phyloP scores from a whole-genome alignment of 2,797 vertebrate species.

The Cottoperca gobio region DNA sequence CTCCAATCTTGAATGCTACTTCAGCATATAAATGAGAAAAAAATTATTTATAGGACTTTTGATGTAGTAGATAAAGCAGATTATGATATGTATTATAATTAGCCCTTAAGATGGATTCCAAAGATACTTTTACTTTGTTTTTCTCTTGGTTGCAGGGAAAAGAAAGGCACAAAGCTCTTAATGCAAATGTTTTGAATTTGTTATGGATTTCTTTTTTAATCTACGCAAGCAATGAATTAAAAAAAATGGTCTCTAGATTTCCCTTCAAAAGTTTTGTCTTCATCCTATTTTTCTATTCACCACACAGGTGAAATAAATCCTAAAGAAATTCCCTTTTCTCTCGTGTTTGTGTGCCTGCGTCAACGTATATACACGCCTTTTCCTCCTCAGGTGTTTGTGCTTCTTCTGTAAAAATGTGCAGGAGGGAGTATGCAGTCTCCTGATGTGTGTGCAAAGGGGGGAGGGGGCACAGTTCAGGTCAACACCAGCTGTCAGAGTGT shows the following conservation, averaged over 20 bases:
- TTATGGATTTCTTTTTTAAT: slow-evolving; percentile 76
- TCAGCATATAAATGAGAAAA: slow-evolving; percentile 87
- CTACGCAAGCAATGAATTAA: slow-evolving; percentile 85
- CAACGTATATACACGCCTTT: slow-evolving; percentile 32
- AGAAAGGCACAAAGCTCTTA: slow-evolving; percentile 89
- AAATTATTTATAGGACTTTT: slow-evolving; percentile 89
- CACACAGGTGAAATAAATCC: slow-evolving; percentile 87
- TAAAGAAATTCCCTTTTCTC: slow-evolving; percentile 72
- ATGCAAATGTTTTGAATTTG: slow-evolving; percentile 86
- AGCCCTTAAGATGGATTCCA: slow-evolving; percentile 86
- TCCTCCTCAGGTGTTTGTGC: slow-evolving; percentile 68
- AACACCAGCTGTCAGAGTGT: slow-evolving; percentile 84
- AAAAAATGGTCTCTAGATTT: slow-evolving; percentile 85
- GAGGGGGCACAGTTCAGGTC: slow-evolving; percentile 77
- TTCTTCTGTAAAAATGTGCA: slow-evolving; percentile 36
- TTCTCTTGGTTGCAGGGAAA: slow-evolving; percentile 88
- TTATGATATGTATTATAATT: slow-evolving; percentile 87
- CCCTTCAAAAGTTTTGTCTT: slow-evolving; percentile 86
- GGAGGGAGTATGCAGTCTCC: slow-evolving; percentile 34
- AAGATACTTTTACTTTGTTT: slow-evolving; percentile 87
- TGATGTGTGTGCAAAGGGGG: slow-evolving; percentile 38
- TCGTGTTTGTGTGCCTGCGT: slow-evolving; percentile 47
- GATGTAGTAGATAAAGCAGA: slow-evolving; percentile 86
- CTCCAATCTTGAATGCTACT: slow-evolving; percentile 85
- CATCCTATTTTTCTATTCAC: slow-evolving; percentile 90